Evolutionary conservation across 2,113 vertebrate species (phyloP).

Genomic region (Gallinago paraguaiae): DNA sequence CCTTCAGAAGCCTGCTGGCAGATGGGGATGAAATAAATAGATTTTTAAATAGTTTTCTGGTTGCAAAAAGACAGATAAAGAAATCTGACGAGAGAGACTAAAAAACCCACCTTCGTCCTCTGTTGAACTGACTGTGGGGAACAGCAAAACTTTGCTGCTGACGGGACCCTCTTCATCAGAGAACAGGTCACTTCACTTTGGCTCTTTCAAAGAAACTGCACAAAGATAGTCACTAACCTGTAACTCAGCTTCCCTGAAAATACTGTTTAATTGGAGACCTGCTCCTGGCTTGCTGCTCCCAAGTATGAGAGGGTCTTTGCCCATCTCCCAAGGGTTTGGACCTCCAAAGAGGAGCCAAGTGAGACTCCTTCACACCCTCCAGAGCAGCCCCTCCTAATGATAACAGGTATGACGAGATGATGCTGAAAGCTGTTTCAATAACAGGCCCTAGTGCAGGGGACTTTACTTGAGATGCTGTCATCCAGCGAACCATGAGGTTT

Average conservation of each 20-base stretch:
- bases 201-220: neutral
- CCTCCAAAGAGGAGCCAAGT: neutral
- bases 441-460: neutral
- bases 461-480: neutral
- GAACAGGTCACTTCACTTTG: neutral
- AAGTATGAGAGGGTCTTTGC: neutral
- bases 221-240: neutral
- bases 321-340: neutral
- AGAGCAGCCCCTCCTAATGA: neutral
- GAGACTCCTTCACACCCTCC: neutral
- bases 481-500: neutral
- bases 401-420: accelerated
- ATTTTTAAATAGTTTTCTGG: neutral
- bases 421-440: neutral
- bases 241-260: neutral
- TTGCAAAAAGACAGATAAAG: neutral
- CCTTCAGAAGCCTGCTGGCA: neutral
- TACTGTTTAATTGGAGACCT: neutral
- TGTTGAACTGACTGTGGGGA: neutral
- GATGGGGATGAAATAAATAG: neutral
- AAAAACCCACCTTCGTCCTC: neutral
- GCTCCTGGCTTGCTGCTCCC: neutral
- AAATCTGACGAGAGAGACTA: neutral
- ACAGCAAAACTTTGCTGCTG: neutral
- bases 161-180: neutral